Conservation (phyloP, 2,888 invertebrate genomes). For the Nephrotoma appendiculata region DNA sequence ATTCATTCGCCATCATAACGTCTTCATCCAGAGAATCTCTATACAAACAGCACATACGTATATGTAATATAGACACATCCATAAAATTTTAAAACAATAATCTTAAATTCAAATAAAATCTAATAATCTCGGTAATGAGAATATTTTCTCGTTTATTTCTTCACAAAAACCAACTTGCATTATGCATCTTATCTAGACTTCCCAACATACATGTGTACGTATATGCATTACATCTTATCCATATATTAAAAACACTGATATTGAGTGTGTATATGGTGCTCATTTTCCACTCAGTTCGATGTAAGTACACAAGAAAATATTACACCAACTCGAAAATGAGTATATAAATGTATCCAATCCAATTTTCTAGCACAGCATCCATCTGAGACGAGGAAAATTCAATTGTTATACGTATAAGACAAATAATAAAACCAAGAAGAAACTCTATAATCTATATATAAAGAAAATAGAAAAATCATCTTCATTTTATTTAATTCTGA, state of each 20-base stretch:
- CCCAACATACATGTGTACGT: neutral
- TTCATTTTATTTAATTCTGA: conserved; percentile 4
- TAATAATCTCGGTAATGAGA: neutral
- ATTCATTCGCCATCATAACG: neutral
- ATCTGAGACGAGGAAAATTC: neutral
- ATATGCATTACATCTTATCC: neutral
- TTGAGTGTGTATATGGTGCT: neutral
- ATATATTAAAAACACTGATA: neutral
- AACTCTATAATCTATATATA: neutral
- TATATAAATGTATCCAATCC: neutral
- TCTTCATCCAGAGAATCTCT: neutral
- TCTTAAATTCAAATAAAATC: neutral
- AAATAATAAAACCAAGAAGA: neutral
- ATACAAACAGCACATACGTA: neutral
- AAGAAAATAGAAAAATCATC: neutral
- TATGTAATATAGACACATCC: neutral
- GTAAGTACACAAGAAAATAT: neutral
- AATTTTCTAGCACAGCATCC: neutral
- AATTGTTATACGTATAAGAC: neutral
- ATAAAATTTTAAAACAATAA: neutral
- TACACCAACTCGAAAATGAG: neutral
- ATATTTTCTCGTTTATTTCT: neutral
- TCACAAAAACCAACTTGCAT: neutral
- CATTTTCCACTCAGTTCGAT: neutral
- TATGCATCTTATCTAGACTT: neutral